These are phyloP conservation scores for Lacerta agilis DNA, from an alignment of 2,797 vertebrate species.

Conservation along the genomic window DNA sequence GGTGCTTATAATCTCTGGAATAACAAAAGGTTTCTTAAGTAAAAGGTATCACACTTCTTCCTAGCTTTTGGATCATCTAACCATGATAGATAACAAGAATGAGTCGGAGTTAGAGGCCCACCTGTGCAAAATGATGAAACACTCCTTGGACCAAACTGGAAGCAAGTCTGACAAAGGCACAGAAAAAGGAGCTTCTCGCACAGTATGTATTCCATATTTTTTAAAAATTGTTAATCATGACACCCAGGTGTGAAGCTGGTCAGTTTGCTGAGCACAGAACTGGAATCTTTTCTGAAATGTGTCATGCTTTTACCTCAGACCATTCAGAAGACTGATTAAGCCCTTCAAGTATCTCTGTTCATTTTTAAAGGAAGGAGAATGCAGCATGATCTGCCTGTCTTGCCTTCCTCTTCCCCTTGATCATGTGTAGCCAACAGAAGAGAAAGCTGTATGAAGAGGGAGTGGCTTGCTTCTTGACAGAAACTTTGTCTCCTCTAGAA, in stretches of 20 bases:
- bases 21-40: background rate
- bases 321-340: background rate
- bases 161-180: conserved; percentile 89
- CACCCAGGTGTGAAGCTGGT: background rate
- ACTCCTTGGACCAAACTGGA: conserved; percentile 85
- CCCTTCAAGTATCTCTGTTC: background rate
- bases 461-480: background rate
- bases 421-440: background rate
- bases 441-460: background rate
- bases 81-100: conserved; percentile 97
- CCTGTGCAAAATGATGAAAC: conserved; percentile 90
- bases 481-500: background rate
- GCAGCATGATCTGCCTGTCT: background rate
- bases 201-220: conserved; percentile 73
- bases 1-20: background rate
- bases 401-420: no score
- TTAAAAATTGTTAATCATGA: no score
- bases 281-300: background rate
- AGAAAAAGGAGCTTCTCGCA: conserved; percentile 88
- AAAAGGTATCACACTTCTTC: background rate
- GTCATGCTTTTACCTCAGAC: background rate
- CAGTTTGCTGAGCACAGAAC: background rate
- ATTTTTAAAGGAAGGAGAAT: background rate
- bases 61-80: conserved; percentile 95
- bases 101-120: conserved; percentile 95